Evolutionary conservation across 2,113 vertebrate genomes (phyloP).

Genomic region (Stigmatopora argus): DNA sequence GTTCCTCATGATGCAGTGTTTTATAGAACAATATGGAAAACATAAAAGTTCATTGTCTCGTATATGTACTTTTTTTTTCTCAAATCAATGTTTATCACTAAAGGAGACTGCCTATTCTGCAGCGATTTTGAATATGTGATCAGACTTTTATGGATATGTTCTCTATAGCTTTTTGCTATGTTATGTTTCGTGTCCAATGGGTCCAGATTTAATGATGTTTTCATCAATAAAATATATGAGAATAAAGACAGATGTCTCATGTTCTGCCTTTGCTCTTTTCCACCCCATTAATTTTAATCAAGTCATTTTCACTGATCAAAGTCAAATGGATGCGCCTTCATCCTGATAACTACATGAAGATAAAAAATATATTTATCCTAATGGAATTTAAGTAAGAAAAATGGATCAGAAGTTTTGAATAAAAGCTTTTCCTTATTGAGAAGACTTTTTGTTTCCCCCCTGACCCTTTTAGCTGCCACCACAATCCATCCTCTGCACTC

Average conservation of each 20-base stretch:
- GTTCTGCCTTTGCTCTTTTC: neutral
- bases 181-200: slow-evolving; percentile 62
- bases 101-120: slow-evolving; percentile 49
- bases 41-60: slow-evolving; percentile 43
- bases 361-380: neutral
- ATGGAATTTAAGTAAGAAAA: neutral
- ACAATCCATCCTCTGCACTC: neutral
- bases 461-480: neutral
- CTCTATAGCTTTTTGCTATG: slow-evolving; percentile 61
- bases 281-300: neutral
- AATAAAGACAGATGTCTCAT: slow-evolving; percentile 25
- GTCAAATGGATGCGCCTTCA: neutral
- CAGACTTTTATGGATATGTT: slow-evolving; percentile 64
- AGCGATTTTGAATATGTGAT: slow-evolving; percentile 67
- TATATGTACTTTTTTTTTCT: slow-evolving; percentile 68
- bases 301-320: neutral
- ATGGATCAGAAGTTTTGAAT: neutral
- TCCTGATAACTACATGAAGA: neutral
- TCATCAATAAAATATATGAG: slow-evolving; percentile 69
- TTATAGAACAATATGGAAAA: slow-evolving; percentile 51
- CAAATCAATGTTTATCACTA: slow-evolving; percentile 55
- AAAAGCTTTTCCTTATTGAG: neutral
- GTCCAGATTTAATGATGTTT: slow-evolving; percentile 64
- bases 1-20: slow-evolving; percentile 49
- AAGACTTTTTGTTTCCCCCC: neutral